Evolutionary conservation across 2,797 vertebrate genomes (phyloP), one percentile per base, ranked within the genome.

Genomic region (Manis crassicaudata): DNA sequence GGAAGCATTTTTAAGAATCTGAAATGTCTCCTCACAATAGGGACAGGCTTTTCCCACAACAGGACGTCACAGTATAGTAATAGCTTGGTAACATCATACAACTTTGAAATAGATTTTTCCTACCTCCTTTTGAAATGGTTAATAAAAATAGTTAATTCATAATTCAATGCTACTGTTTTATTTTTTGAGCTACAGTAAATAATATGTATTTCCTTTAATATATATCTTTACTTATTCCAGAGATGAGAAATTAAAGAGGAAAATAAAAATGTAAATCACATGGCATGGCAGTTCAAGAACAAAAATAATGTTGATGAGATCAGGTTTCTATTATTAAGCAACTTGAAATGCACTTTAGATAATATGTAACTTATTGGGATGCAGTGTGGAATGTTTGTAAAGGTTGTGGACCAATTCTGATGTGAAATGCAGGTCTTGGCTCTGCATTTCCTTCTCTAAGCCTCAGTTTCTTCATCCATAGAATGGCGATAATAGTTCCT

Each of bases 141-240:
- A 54, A 37, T 84, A 68, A 63, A 63, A 82, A 46, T 92, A 23
- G 2, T 58, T 88, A 56, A 60, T 27, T 58, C 18, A 0, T 63
- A 68, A 70, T 32, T 77, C 40, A 40, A 12, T 68, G 58, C 80
- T 80, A 27, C 23, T 54, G 0, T 65, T 62, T 72, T 77, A 56
- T 13, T 77, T 35, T 82, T 68, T 82, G 40, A 85, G 29, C 62
- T 72, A 32, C 65, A 67, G 86, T 86, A 92, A 62, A 81, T 67
- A 62, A 12, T 50, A n/a, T 9, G 6, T 16, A 67, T 60, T 92
- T 82, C 67, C 29, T 60, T 43, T 81, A 43, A 40, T 21, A 20
- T 40, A 2, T 10, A 20, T 52, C 65, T 93, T 81, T 58, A 65
- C 62, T 27, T 91, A 54, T 86, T 40, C 68, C 76, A 50, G 73